Evolutionary conservation across 2,888 invertebrate species (phyloP).

Genomic region (Pelosia muscerda): DNA sequence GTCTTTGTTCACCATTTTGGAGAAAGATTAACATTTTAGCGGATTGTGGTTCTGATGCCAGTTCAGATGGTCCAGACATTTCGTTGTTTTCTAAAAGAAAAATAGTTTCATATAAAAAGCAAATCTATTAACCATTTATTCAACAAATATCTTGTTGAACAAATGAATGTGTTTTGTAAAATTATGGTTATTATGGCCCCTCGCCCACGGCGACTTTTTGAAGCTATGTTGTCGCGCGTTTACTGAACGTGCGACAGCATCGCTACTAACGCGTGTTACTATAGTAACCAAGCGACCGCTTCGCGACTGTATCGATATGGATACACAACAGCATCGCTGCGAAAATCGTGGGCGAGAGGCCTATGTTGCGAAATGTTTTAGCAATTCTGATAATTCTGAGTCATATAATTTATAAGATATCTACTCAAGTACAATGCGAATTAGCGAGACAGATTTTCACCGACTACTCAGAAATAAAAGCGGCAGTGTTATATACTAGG

Average conservation of each 20-base stretch:
- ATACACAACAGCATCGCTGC: too few relatives aligned
- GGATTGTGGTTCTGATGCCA: conserved; percentile 87
- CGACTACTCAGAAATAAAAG: background rate
- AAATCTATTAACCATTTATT: background rate
- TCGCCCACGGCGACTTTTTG: too few relatives aligned
- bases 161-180: background rate
- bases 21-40: conserved; percentile 93
- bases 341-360: too few relatives aligned
- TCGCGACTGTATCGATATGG: too few relatives aligned
- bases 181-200: too few relatives aligned
- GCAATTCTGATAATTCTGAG: too few relatives aligned
- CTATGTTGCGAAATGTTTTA: too few relatives aligned
- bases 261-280: too few relatives aligned
- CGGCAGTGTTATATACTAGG: background rate
- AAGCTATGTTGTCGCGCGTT: too few relatives aligned
- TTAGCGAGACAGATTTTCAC: background rate
- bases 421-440: background rate
- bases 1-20: conserved; percentile 92
- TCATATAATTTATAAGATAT: background rate
- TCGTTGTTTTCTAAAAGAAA: conserved; percentile 74
- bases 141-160: background rate
- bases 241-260: too few relatives aligned
- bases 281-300: too few relatives aligned
- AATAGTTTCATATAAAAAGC: background rate
- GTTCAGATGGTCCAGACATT: conserved; percentile 75